Conservation (phyloP, 2,888 invertebrate genomes). For the Ashinkailepas kermadecensis region DNA sequence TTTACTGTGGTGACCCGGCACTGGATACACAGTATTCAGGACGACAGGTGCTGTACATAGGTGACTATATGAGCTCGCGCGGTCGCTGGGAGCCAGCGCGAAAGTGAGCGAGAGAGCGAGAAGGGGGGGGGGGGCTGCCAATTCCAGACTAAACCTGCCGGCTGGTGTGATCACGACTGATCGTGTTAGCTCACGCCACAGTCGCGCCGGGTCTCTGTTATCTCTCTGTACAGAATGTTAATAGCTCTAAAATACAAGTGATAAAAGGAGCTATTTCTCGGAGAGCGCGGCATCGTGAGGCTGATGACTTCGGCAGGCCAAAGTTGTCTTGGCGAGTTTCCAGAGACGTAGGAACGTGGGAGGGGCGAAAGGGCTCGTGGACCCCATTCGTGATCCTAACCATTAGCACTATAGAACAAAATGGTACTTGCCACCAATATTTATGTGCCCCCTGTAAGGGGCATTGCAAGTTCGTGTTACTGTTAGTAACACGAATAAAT, state of each 20-base stretch:
- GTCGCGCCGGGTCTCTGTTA: not conserved
- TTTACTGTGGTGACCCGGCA: too few relatives aligned
- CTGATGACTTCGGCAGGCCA: not conserved
- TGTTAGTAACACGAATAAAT: too few relatives aligned
- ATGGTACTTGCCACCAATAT: not conserved
- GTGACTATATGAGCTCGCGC: not conserved
- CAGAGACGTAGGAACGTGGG: not conserved
- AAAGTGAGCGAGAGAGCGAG: not conserved
- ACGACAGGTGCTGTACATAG: not conserved
- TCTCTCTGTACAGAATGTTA: slow-evolving; percentile 20
- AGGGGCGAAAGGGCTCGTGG: not conserved
- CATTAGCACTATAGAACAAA: not conserved
- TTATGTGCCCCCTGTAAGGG: not conserved
- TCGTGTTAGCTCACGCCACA: not conserved
- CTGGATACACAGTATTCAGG: too few relatives aligned
- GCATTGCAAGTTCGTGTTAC: not conserved
- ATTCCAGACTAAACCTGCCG: slow-evolving; percentile 13
- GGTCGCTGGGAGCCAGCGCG: not conserved
- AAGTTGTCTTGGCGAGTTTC: not conserved
- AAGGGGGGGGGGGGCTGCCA: not conserved
- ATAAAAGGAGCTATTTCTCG: not conserved
- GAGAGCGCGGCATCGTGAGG: not conserved
- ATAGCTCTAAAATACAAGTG: slow-evolving; percentile 21
- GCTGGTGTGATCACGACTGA: not conserved
- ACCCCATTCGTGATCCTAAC: not conserved